These are phyloP conservation scores for Apis florea DNA, from an alignment of 1,140 invertebrate genomes.

Conservation along the genomic window DNA sequence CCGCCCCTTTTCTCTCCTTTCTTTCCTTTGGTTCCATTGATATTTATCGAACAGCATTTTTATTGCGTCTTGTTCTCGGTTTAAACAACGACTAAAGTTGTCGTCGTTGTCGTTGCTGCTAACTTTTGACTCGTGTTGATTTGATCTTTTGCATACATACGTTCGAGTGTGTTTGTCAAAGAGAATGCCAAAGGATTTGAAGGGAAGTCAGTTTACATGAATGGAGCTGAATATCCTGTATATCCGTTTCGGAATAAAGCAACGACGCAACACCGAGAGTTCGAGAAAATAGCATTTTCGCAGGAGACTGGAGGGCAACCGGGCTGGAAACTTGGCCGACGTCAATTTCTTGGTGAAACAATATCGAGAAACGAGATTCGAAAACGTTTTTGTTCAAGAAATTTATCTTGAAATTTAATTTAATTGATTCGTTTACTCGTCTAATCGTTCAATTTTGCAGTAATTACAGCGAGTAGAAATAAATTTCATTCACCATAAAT, in stretches of 20 bases:
- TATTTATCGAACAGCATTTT: no score
- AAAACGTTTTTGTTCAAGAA: not conserved
- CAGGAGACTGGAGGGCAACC: not conserved
- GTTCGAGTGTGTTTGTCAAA: not conserved
- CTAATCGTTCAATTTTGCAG: not conserved
- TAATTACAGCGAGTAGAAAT: not conserved
- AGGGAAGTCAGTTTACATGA: slow-evolving; percentile 4
- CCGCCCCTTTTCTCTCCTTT: not conserved
- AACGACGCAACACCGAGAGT: not conserved
- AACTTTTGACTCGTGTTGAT: not conserved
- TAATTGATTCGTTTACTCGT: not conserved
- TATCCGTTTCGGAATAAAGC: slow-evolving; percentile 5
- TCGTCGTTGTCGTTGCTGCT: no score
- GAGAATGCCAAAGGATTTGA: slow-evolving; percentile 1
- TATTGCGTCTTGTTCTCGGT: no score
- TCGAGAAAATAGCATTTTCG: not conserved
- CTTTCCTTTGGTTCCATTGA: not conserved
- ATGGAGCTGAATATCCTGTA: not conserved
- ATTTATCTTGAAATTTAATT: not conserved
- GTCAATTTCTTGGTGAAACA: not conserved
- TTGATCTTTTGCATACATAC: not conserved
- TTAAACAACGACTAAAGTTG: no score
- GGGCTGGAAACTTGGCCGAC: slow-evolving; percentile 8
- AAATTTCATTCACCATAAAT: no score
- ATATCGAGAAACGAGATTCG: not conserved